These are phyloP conservation scores for Antedon mediterranea DNA, from an alignment of 53 echinoderm and acorn worm genomes.

Conservation along the genomic window DNA sequence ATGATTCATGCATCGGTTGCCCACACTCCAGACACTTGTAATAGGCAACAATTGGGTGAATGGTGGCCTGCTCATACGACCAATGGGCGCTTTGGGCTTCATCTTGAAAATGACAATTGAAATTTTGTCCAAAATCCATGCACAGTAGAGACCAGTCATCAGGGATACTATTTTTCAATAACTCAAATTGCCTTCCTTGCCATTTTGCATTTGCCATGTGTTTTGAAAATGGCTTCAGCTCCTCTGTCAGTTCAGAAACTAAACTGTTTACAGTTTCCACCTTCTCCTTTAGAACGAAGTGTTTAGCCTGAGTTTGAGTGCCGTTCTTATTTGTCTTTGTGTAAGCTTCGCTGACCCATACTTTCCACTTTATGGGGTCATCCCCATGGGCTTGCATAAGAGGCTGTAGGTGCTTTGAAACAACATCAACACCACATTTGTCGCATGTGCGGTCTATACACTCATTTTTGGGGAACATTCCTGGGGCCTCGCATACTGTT, in stretches of 20 bases:
- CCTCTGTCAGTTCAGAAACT: not conserved
- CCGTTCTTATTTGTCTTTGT: not conserved
- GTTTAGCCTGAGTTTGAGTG: no score
- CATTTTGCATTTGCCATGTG: conserved; percentile 7
- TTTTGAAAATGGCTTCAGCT: conserved; percentile 3
- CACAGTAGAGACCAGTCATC: conserved; percentile 8
- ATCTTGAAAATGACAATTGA: conserved; percentile 9
- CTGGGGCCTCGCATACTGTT: conserved; percentile 5
- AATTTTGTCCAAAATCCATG: conserved; percentile 3
- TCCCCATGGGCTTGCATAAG: conserved; percentile 1
- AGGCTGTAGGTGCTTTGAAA: not conserved
- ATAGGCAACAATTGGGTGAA: conserved; percentile 10
- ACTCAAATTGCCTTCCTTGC: conserved; percentile 6
- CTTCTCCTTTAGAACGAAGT: no score
- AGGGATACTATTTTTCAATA: not conserved
- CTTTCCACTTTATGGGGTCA: conserved; percentile 5
- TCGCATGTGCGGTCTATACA: conserved; percentile 3
- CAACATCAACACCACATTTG: no score
- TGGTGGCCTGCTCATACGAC: conserved; percentile 10
- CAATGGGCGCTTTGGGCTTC: conserved; percentile 15
- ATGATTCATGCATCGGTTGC: conserved; percentile 13
- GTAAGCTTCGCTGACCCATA: conserved; percentile 3
- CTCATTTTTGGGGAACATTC: conserved; percentile 14
- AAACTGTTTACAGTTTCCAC: no score
- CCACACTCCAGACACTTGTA: conserved; percentile 2